Percentiles rank a stretch among this genome's conserved stretches.
These are phyloP conservation scores for Beris chalybata DNA, from an alignment of 2,888 invertebrate species.

Conservation along the genomic window DNA sequence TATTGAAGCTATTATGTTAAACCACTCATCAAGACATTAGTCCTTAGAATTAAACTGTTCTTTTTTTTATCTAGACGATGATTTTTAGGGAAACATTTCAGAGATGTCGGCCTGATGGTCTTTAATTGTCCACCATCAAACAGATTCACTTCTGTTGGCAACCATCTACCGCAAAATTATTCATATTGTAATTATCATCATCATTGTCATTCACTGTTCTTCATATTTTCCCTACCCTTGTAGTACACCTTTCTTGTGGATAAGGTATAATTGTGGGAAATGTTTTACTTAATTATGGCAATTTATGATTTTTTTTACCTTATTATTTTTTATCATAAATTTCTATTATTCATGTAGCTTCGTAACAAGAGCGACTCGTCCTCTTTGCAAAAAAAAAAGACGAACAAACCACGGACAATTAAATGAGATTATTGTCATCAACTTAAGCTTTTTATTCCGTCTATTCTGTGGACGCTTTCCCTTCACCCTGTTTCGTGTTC, in stretches of 20 bases:
- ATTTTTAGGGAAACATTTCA: too few relatives aligned
- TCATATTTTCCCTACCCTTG: slow-evolving; percentile 21
- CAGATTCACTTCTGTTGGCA: slow-evolving; percentile 6
- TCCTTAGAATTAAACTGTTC: too few relatives aligned
- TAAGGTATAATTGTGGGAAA: slow-evolving; percentile 28
- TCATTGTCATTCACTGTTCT: slow-evolving; percentile 20
- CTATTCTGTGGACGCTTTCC: neutral
- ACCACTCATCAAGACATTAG: too few relatives aligned
- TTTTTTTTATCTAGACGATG: too few relatives aligned
- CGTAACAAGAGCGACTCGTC: slow-evolving; percentile 13
- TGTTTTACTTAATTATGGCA: slow-evolving; percentile 25
- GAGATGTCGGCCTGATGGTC: neutral
- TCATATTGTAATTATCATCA: slow-evolving; percentile 18
- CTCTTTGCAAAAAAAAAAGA: slow-evolving; percentile 17
- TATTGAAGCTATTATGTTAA: too few relatives aligned
- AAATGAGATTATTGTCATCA: slow-evolving; percentile 31
- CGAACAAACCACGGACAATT: slow-evolving; percentile 26
- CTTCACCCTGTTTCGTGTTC: neutral
- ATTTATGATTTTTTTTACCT: slow-evolving; percentile 12
- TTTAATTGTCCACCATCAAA: slow-evolving; percentile 21
- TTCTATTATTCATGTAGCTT: slow-evolving; percentile 5
- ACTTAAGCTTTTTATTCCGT: slow-evolving; percentile 9
- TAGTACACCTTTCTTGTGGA: slow-evolving; percentile 15
- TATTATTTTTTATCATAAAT: slow-evolving; percentile 17
- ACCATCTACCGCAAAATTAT: neutral